Evolutionary conservation across 2,113 vertebrate species (phyloP).

Genomic region (Pelodiscus sinensis): DNA sequence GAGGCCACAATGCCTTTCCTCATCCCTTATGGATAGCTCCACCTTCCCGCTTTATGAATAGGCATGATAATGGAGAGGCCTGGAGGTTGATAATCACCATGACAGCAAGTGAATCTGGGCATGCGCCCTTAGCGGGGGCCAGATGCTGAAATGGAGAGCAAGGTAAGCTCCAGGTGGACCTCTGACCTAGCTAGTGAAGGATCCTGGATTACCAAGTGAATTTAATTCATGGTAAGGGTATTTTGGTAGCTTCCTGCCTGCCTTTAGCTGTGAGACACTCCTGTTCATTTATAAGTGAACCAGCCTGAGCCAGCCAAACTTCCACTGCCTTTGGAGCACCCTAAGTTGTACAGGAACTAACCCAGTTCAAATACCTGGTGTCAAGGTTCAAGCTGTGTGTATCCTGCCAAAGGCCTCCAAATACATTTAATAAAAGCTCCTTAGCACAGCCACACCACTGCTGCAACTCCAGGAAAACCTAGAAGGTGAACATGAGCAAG

Average conservation of each 20-base stretch:
- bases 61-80: background rate
- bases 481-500: background rate
- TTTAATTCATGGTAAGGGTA: background rate
- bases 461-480: no score
- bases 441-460: background rate
- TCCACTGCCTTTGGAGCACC: background rate
- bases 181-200: background rate
- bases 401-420: background rate
- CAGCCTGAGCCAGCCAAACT: background rate
- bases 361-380: background rate
- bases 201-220: background rate
- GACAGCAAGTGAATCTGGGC: background rate
- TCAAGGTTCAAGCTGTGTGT: background rate
- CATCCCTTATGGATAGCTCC: background rate
- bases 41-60: fast-evolving
- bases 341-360: background rate
- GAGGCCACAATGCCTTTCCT: background rate
- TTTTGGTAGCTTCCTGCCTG: background rate
- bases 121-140: background rate
- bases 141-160: background rate
- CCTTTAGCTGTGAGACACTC: background rate
- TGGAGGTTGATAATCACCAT: background rate
- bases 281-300: background rate
- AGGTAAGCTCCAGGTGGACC: background rate
- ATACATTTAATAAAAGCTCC: background rate